Conservation (phyloP, 2,113 vertebrate species). For the Dunckerocampus dactyliophorus region DNA sequence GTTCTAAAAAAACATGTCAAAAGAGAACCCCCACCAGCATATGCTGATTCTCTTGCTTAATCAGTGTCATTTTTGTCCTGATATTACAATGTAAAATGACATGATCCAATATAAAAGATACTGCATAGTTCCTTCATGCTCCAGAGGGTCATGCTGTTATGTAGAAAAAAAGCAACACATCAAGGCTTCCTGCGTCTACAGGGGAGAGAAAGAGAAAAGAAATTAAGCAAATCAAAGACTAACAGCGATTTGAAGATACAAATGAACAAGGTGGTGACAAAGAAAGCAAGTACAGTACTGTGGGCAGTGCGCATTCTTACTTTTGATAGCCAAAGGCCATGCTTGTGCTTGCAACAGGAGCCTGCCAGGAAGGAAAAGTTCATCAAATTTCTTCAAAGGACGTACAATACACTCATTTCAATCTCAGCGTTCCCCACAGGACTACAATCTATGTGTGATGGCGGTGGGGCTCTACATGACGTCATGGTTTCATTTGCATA, state of each 20-base stretch:
- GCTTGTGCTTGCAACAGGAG: slow-evolving; percentile 38
- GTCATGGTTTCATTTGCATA: too few relatives aligned
- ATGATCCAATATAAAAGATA: slow-evolving; percentile 7
- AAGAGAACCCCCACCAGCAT: slow-evolving; percentile 1
- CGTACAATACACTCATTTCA: too few relatives aligned
- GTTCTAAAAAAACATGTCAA: not conserved
- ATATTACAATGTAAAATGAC: slow-evolving; percentile 10
- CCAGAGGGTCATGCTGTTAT: slow-evolving; percentile 5
- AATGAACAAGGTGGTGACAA: not conserved
- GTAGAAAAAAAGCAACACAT: slow-evolving; percentile 6
- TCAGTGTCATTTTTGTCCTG: not conserved
- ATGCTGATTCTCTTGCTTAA: not conserved
- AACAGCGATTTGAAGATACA: not conserved
- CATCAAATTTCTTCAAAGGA: not conserved
- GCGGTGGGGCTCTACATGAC: too few relatives aligned
- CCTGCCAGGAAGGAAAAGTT: slow-evolving; percentile 62
- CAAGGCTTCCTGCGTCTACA: slow-evolving; percentile 85
- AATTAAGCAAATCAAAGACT: not conserved
- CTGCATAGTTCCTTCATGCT: slow-evolving; percentile 30
- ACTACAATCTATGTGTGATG: too few relatives aligned
- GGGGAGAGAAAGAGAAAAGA: slow-evolving; percentile 25
- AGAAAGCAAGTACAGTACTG: not conserved
- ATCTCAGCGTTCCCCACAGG: too few relatives aligned
- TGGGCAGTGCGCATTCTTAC: slow-evolving; percentile 68
- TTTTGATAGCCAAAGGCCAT: slow-evolving; percentile 75